Evolutionary conservation across 2,888 invertebrate genomes (phyloP).

Genomic region (Monochamus alternatus): DNA sequence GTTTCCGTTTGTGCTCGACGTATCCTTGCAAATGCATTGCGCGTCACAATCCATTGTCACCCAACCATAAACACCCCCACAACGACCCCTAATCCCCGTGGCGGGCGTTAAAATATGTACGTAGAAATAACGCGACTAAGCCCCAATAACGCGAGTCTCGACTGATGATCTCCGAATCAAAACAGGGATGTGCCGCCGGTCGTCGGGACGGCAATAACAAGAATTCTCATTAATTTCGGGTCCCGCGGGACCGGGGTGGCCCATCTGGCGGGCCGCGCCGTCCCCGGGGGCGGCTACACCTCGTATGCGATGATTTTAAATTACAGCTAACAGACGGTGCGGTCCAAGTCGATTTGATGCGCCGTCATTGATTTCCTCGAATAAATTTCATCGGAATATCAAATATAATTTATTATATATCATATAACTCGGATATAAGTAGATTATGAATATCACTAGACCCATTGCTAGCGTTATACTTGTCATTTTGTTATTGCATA

Average conservation of each 20-base stretch:
- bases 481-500: too few species aligned
- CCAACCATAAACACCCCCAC: not conserved
- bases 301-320: slow-evolving; percentile 65
- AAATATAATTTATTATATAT: slow-evolving; percentile 48
- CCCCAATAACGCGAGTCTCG: slow-evolving; percentile 45
- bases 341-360: slow-evolving; percentile 60
- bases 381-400: slow-evolving; percentile 26
- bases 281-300: slow-evolving; percentile 60
- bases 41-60: not conserved
- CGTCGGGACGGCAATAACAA: slow-evolving; percentile 64
- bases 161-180: slow-evolving; percentile 62
- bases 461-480: too few species aligned
- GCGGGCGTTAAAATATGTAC: slow-evolving; percentile 48
- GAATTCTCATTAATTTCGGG: slow-evolving; percentile 66
- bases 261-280: slow-evolving; percentile 55
- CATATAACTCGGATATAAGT: too few species aligned
- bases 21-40: not conserved
- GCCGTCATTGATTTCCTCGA: slow-evolving; percentile 51
- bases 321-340: slow-evolving; percentile 64
- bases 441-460: too few species aligned
- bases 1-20: too few species aligned
- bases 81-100: not conserved
- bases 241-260: slow-evolving; percentile 57
- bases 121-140: slow-evolving; percentile 48
- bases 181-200: slow-evolving; percentile 61